Evolutionary conservation across 2,888 invertebrate genomes (phyloP).

Genomic region (Graphium colonna): DNA sequence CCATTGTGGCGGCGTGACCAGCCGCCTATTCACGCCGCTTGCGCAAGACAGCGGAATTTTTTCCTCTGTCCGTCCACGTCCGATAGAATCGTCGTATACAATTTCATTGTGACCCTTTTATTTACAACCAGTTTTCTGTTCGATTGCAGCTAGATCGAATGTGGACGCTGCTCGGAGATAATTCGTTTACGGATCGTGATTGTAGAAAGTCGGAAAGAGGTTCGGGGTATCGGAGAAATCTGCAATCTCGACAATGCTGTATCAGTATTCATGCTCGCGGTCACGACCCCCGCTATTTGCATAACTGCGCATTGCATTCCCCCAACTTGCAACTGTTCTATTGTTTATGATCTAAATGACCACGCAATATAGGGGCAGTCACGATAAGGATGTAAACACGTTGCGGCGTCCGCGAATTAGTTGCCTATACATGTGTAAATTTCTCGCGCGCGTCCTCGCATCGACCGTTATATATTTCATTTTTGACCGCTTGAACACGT

Average conservation of each 20-base stretch:
- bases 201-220: conserved; percentile 56
- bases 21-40: conserved; percentile 57
- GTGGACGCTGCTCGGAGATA: conserved; percentile 56
- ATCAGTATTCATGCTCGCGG: conserved; percentile 78
- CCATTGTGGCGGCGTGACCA: conserved; percentile 68
- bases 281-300: conserved; percentile 76
- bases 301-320: conserved; percentile 75
- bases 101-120: conserved; percentile 29
- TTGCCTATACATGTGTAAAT: background rate
- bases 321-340: conserved; percentile 73
- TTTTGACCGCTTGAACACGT: too few relatives aligned
- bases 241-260: conserved; percentile 73
- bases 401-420: conserved; percentile 38
- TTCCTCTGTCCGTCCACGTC: conserved; percentile 33
- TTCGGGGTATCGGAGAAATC: conserved; percentile 65
- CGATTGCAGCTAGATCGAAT: conserved; percentile 39
- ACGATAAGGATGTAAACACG: conserved; percentile 71
- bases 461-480: too few relatives aligned
- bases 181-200: conserved; percentile 69
- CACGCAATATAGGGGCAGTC: conserved; percentile 69
- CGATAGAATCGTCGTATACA: background rate
- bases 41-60: conserved; percentile 37
- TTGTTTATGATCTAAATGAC: conserved; percentile 80
- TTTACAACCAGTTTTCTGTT: background rate
- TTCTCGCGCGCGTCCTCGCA: too few relatives aligned